Evolutionary conservation across 2,113 vertebrate genomes (phyloP), one percentile per base, ranked within the genome.

Genomic region (Menura novaehollandiae): DNA sequence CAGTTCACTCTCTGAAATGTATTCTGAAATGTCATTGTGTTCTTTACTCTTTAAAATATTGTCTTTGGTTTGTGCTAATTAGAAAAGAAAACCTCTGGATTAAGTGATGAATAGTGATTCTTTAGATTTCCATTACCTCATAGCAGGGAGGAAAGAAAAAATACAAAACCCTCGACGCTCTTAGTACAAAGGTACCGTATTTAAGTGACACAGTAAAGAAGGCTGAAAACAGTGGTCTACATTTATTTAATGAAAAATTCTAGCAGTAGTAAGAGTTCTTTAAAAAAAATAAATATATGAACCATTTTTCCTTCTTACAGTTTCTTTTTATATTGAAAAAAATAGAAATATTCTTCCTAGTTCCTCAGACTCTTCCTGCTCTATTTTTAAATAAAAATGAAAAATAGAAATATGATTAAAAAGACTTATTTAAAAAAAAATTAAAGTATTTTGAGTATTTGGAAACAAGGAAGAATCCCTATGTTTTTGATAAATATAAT

Each of bases 31-130:
- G 12, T 46, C 89, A 86, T 3, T 24, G 33, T 46, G 22, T 39
- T 94, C 73, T 77, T 91, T 91, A 63, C 74, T 59, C 73, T 89
- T 91, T 22, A 20, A 69, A 89, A 68, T 79, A 80, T 6, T 91
- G 46, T 76, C 59, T 35, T 37, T 41, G 37, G 39, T 24, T 82
- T 59, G 19, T 44, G 43, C 66, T 74, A 88, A 93, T 60, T 91
- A 97, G 88, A 92, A 91, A 33, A 86, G n/a, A 84, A 56, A 59
- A 52, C 24, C 22, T 60, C 32, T 32, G 33, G 62, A 62, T 58
- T 85, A 76, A 81, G 27, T 59, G 73, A 75, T 73, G 23, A 74
- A 77, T n/a, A 83, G 24, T 14, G 21, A 68, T 83, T 53, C 51
- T 83, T 73, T 66, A 35, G 14, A 73, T 77, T 90, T 77, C 21